These are phyloP conservation scores for Leptoclinus maculatus DNA, from an alignment of 2,797 vertebrate genomes.

Conservation along the genomic window DNA sequence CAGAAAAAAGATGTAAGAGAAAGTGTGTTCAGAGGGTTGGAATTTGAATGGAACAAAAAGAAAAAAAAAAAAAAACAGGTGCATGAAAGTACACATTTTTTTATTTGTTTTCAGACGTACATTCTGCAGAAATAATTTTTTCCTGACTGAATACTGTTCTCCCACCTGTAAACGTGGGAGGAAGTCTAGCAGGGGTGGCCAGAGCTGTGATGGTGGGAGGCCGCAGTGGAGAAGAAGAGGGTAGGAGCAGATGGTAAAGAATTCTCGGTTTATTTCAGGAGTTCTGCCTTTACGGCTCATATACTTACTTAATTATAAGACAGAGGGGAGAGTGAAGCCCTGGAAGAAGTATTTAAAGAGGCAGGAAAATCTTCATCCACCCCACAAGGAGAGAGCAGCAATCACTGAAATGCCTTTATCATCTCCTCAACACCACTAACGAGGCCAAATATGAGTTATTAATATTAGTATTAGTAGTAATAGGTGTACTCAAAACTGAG, in stretches of 20 bases:
- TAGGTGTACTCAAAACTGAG: background rate
- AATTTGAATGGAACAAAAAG: slow-evolving; percentile 22
- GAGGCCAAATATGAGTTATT: background rate
- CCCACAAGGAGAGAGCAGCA: slow-evolving; percentile 55
- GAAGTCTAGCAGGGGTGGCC: slow-evolving; percentile 48
- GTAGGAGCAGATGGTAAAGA: slow-evolving; percentile 75
- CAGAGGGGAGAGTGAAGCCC: slow-evolving; percentile 76
- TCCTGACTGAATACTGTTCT: slow-evolving; percentile 28
- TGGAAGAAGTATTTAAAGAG: slow-evolving; percentile 75
- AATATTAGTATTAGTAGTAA: background rate
- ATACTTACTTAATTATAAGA: slow-evolving; percentile 84
- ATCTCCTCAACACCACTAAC: slow-evolving; percentile 37
- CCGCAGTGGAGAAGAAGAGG: slow-evolving; percentile 42
- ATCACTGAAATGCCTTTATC: slow-evolving; percentile 64
- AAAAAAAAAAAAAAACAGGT: slow-evolving; percentile 1
- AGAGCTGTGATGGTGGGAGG: slow-evolving; percentile 54
- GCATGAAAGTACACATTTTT: slow-evolving; percentile 7
- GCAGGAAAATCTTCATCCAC: slow-evolving; percentile 77
- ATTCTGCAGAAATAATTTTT: slow-evolving; percentile 29
- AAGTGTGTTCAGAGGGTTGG: slow-evolving; percentile 11
- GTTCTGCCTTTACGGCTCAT: slow-evolving; percentile 83
- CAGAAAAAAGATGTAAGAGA: slow-evolving; percentile 24
- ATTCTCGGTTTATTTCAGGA: slow-evolving; percentile 80
- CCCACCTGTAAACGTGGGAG: slow-evolving; percentile 56
- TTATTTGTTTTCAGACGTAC: background rate